Conservation (phyloP, 1,140 invertebrate genomes). For the Drosophila ananassae region DNA sequence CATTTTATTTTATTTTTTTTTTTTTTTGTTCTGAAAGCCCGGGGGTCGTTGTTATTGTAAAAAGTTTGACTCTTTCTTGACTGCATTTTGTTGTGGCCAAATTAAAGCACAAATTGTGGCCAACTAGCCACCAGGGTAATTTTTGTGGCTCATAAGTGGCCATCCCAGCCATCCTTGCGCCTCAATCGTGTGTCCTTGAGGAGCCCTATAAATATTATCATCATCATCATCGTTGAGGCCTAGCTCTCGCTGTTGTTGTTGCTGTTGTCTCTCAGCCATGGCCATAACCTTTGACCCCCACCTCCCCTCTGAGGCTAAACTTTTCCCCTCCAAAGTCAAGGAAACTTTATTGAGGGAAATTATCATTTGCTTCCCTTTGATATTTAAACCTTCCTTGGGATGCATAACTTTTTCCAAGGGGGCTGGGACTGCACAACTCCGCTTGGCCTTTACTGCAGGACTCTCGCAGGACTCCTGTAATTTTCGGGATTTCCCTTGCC, state of each 20-base stretch:
- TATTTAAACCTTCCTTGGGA: slow-evolving; percentile 51
- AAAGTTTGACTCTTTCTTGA: slow-evolving; percentile 66
- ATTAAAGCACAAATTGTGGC: slow-evolving; percentile 82
- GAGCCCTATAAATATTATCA: slow-evolving; percentile 80
- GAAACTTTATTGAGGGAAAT: slow-evolving; percentile 49
- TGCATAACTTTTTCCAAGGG: slow-evolving; percentile 24
- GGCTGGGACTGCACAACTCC: not conserved
- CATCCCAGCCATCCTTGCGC: not conserved
- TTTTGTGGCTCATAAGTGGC: slow-evolving; percentile 56
- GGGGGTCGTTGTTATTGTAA: slow-evolving; percentile 58
- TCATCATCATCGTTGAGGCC: slow-evolving; percentile 54
- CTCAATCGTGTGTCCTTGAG: slow-evolving; percentile 72
- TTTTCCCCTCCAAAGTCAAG: slow-evolving; percentile 33
- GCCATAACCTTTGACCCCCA: slow-evolving; percentile 35
- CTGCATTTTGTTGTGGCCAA: slow-evolving; percentile 49
- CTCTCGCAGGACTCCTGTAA: slow-evolving; percentile 13
- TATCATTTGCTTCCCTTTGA: slow-evolving; percentile 50
- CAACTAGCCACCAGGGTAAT: slow-evolving; percentile 80
- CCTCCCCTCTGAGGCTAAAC: slow-evolving; percentile 7
- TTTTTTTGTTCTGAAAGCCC: slow-evolving; percentile 24
- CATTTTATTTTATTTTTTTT: slow-evolving; percentile 26
- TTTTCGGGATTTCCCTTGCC: slow-evolving; percentile 1
- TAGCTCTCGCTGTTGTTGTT: slow-evolving; percentile 6
- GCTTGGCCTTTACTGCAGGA: not conserved
- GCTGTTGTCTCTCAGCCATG: slow-evolving; percentile 29